These are phyloP conservation scores for Drosophila sulfurigaster DNA, from an alignment of 1,140 invertebrate genomes.

Conservation along the genomic window DNA sequence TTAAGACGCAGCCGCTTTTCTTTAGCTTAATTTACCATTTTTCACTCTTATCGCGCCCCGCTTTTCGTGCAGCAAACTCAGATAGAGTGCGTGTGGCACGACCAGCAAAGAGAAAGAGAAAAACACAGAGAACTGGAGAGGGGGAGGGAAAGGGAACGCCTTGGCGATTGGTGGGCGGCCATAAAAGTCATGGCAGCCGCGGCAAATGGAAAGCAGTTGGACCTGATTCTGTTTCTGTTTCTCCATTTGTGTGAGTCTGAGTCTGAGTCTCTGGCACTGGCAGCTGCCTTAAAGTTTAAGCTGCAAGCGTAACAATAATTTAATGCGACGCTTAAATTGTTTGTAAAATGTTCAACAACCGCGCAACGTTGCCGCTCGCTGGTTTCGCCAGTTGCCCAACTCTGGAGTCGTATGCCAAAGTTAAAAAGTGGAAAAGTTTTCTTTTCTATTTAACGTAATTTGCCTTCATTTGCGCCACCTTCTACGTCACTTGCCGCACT, in stretches of 20 bases:
- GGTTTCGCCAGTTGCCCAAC: conserved; percentile 27
- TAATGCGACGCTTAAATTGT: conserved; percentile 82
- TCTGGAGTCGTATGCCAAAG: conserved; percentile 59
- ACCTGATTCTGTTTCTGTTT: conserved; percentile 30
- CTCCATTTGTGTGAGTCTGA: not conserved
- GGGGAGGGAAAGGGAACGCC: conserved; percentile 9
- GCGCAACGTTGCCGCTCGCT: conserved; percentile 45
- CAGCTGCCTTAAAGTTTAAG: conserved; percentile 76
- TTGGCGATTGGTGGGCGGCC: conserved; percentile 47
- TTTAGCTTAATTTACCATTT: conserved; percentile 83
- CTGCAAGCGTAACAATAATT: conserved; percentile 82
- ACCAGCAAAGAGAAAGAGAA: conserved; percentile 8
- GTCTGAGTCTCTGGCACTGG: not conserved
- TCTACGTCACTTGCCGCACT: not conserved
- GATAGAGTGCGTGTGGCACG: conserved; percentile 17
- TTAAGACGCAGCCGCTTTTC: conserved; percentile 53
- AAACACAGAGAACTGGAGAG: not conserved
- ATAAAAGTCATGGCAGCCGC: conserved; percentile 70
- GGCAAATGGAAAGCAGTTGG: conserved; percentile 63
- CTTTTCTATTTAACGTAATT: conserved; percentile 84
- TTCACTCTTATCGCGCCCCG: conserved; percentile 78
- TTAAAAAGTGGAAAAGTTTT: conserved; percentile 83
- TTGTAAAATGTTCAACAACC: conserved; percentile 82
- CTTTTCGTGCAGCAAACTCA: conserved; percentile 19
- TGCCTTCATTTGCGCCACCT: conserved; percentile 73